Evolutionary conservation across 2,888 invertebrate genomes (phyloP).

Genomic region (Thymelicus sylvestris): DNA sequence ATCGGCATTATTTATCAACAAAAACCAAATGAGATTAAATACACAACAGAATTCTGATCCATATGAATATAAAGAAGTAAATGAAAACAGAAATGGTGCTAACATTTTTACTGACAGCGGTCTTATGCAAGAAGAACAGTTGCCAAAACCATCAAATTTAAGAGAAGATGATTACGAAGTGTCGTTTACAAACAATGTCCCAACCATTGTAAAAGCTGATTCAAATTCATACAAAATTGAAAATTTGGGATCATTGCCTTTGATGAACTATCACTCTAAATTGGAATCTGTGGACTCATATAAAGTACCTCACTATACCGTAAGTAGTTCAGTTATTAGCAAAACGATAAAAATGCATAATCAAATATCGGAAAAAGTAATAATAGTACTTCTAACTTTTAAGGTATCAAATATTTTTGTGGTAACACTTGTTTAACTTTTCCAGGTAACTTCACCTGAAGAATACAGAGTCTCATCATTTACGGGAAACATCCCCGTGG

Average conservation of each 20-base stretch:
- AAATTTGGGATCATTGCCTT: slow-evolving; percentile 68
- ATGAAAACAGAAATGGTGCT: slow-evolving; percentile 6
- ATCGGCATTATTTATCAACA: slow-evolving; percentile 19
- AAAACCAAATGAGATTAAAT: slow-evolving; percentile 23
- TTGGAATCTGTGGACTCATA: slow-evolving; percentile 71
- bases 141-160: slow-evolving; percentile 67
- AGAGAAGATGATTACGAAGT: slow-evolving; percentile 60
- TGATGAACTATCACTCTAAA: slow-evolving; percentile 73
- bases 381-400: no score
- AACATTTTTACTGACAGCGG: slow-evolving; percentile 48
- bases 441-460: slow-evolving; percentile 63
- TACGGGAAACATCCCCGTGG: slow-evolving; percentile 47
- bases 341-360: no score
- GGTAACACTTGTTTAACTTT: slow-evolving; percentile 30
- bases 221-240: slow-evolving; percentile 62
- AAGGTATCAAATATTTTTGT: no score
- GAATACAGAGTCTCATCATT: slow-evolving; percentile 38
- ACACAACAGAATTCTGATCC: slow-evolving; percentile 45
- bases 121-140: slow-evolving; percentile 54
- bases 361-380: no score
- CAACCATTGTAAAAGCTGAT: slow-evolving; percentile 56
- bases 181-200: slow-evolving; percentile 66
- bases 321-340: slow-evolving; percentile 60
- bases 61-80: slow-evolving; percentile 22
- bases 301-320: slow-evolving; percentile 76